Base-by-base conservation (phyloP, 2,113 vertebrate genomes). In the Monarcha castaneiventris region DNA sequence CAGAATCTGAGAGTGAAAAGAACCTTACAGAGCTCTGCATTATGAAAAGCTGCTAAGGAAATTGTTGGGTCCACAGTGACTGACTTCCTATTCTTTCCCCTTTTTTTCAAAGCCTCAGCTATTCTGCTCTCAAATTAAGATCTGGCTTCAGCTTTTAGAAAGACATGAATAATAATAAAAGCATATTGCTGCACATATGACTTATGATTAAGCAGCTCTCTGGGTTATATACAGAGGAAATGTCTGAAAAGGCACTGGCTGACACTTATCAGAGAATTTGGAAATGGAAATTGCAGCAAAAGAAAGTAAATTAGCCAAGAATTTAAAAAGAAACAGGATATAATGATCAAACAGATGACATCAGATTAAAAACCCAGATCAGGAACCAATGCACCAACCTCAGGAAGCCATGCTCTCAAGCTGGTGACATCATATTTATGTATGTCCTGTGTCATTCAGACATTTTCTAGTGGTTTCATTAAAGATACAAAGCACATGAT, bases 271-370 rank as follows among this genome's bases (percentile, higher is more conserved):
- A 94, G 81, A 80, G 89, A 95, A 85, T 81, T 95, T 86, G 68
- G 77, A 84, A 97, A 95, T 95, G 95, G 94, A 96, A 96, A 94
- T 94, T 92, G 91, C 92, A 96, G 92, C 91, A 84, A 77, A 85
- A 91, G 90, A 92, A 87, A 91, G 92, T 72, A 92, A 96, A 96
- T 95, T 92, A 93, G 92, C 93, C 93, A 96, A 88, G 82, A 94
- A 93, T 71, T 94, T 86, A 32, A 80, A 91, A 95, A 93, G 87
- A 91, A 95, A 95, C 90, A 91, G 83, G 82, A 95, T 86, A 91
- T 54, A 91, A 79, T 80, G 74, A 91, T 67, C 87, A 95, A 96
- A 96, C 39, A 80, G 75, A 94, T 75, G 73, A 90, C 90, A 90
- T 92, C 68, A 96, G 90, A 96, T 95, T 80, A 94, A 94, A 94